These are phyloP conservation scores for Dasyprocta punctata DNA, from an alignment of 2,113 vertebrate genomes.

Conservation along the genomic window DNA sequence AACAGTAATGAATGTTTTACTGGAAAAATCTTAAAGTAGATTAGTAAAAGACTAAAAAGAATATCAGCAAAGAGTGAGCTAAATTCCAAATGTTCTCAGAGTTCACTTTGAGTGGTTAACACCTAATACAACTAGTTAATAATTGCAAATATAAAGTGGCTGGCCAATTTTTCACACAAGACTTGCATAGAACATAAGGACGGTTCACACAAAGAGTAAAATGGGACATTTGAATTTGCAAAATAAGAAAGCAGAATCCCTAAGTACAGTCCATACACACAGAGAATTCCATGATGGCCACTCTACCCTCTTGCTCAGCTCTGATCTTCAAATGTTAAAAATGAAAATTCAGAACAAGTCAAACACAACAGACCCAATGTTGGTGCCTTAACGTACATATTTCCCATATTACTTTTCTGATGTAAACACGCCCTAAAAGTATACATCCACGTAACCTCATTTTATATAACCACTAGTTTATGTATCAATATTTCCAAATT, in stretches of 20 bases:
- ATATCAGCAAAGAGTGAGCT: background rate
- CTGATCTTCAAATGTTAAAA: background rate
- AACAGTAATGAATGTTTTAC: background rate
- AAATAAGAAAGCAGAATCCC: conserved; percentile 31
- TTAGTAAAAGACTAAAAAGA: conserved; percentile 37
- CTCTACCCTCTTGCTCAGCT: background rate
- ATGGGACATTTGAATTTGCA: background rate
- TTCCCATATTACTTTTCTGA: conserved; percentile 1
- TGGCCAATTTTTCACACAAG: background rate
- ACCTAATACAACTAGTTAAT: background rate
- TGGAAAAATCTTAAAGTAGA: conserved; percentile 27
- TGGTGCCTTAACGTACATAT: background rate
- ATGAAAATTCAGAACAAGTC: conserved; percentile 34
- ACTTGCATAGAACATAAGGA: background rate
- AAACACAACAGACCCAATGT: background rate
- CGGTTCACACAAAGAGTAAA: background rate
- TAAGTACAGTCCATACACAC: background rate
- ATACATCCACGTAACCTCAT: background rate
- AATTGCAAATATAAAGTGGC: conserved; percentile 20
- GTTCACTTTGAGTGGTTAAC: background rate
- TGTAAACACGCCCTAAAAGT: background rate
- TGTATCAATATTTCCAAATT: background rate
- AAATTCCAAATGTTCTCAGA: background rate
- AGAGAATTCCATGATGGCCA: background rate
- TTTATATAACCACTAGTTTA: background rate